These are phyloP conservation scores for Miniopterus natalensis DNA, from an alignment of 2,113 vertebrate genomes.

Conservation along the genomic window DNA sequence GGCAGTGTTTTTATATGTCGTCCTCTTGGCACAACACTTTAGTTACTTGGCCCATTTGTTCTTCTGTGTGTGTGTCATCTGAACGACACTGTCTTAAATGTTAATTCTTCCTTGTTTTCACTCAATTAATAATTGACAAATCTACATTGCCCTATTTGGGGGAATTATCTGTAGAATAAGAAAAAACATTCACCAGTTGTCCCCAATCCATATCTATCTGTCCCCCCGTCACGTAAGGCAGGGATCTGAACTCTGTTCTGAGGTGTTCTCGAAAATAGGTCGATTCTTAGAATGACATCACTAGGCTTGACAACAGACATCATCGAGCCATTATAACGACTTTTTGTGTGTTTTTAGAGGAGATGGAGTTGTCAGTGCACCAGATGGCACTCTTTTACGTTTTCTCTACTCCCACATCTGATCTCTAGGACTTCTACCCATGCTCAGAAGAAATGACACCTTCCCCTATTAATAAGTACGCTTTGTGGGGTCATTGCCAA, in stretches of 20 bases:
- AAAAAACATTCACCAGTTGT: background rate
- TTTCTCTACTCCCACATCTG: background rate
- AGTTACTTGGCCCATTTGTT: background rate
- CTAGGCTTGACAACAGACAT: constrained; percentile 75
- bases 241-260: constrained; percentile 61
- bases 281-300: constrained; percentile 58
- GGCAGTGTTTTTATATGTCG: background rate
- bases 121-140: background rate
- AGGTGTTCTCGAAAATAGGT: constrained; percentile 22
- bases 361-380: constrained; percentile 47
- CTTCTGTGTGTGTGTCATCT: background rate
- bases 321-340: constrained; percentile 62
- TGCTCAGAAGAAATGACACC: background rate
- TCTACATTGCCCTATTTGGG: background rate
- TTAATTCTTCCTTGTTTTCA: constrained; percentile 48
- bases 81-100: constrained; percentile 4
- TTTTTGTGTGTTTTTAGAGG: constrained; percentile 65
- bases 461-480: constrained; percentile 55
- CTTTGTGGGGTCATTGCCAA: background rate
- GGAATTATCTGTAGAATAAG: constrained; percentile 14
- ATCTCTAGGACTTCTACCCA: background rate
- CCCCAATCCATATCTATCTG: constrained; percentile 20
- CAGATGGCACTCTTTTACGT: constrained; percentile 61
- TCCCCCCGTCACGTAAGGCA: background rate
- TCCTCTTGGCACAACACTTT: background rate